These are phyloP conservation scores for Epinotia brunnichana DNA, from an alignment of 2,888 invertebrate genomes.

Conservation along the genomic window DNA sequence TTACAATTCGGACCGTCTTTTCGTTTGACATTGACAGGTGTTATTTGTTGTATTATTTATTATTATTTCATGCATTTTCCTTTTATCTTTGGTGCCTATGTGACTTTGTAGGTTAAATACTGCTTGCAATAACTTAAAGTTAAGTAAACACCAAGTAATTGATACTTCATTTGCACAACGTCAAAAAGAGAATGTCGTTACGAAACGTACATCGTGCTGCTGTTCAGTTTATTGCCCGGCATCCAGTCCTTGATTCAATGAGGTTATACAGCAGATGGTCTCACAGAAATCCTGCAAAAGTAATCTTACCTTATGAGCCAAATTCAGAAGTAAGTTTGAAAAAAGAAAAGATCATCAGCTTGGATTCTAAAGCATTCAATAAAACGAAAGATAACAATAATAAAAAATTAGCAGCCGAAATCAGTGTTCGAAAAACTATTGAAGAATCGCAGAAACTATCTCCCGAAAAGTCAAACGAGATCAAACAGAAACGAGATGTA, in stretches of 20 bases:
- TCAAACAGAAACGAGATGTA: conserved; percentile 64
- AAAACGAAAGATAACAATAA: conserved; percentile 51
- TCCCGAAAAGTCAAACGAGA: conserved; percentile 56
- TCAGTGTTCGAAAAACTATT: neutral
- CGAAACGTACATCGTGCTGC: conserved; percentile 52
- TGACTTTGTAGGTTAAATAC: neutral
- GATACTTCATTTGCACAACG: no score
- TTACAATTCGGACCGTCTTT: no score
- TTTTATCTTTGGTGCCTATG: no score
- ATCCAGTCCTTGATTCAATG: conserved; percentile 48
- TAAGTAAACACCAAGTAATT: neutral
- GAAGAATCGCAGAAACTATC: conserved; percentile 33
- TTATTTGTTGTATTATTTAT: no score
- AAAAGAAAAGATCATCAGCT: conserved; percentile 72
- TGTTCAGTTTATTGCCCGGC: conserved; percentile 49
- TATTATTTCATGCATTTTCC: no score
- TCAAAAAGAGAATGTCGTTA: conserved; percentile 51
- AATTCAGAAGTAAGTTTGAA: conserved; percentile 61
- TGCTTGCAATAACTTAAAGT: neutral
- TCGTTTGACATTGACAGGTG: no score
- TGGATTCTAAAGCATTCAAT: conserved; percentile 56
- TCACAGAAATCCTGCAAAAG: conserved; percentile 79
- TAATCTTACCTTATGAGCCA: conserved; percentile 77
- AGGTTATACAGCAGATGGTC: conserved; percentile 78
- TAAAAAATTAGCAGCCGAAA: conserved; percentile 15